Percentiles rank a stretch among this genome's conserved stretches.
Conservation (phyloP, 64 coral and sea anemone genomes). For the Astreopora myriophthalma region DNA sequence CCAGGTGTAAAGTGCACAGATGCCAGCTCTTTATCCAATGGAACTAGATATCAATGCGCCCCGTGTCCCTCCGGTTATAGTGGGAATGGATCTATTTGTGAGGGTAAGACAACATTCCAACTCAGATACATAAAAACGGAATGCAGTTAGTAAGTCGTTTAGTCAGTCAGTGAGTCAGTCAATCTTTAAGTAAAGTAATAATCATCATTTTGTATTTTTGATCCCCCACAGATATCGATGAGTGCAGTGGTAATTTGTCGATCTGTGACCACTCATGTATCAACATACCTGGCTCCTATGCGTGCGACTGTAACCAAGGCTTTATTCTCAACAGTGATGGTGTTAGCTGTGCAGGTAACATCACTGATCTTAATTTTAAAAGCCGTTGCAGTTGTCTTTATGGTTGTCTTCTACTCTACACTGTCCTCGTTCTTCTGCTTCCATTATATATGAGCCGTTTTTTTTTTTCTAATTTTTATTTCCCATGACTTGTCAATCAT, state of each 20-base stretch:
- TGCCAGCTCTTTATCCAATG: neutral
- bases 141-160: no score
- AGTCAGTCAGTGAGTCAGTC: neutral
- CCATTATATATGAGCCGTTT: no score
- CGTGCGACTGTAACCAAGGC: constrained; percentile 46
- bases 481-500: no score
- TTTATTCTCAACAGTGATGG: neutral
- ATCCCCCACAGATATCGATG: constrained; percentile 25
- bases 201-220: neutral
- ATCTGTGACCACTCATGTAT: constrained; percentile 19
- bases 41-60: neutral
- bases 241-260: neutral
- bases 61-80: constrained; percentile 35
- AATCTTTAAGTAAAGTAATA: neutral
- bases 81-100: constrained; percentile 19
- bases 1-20: constrained; percentile 34
- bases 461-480: no score
- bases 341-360: neutral
- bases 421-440: no score
- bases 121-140: neutral
- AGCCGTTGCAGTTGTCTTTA: no score
- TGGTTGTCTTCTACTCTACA: no score
- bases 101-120: neutral
- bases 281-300: constrained; percentile 22
- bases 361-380: neutral